Base-by-base conservation (phyloP, 2,888 invertebrate species). In the Campoplex nolae region DNA sequence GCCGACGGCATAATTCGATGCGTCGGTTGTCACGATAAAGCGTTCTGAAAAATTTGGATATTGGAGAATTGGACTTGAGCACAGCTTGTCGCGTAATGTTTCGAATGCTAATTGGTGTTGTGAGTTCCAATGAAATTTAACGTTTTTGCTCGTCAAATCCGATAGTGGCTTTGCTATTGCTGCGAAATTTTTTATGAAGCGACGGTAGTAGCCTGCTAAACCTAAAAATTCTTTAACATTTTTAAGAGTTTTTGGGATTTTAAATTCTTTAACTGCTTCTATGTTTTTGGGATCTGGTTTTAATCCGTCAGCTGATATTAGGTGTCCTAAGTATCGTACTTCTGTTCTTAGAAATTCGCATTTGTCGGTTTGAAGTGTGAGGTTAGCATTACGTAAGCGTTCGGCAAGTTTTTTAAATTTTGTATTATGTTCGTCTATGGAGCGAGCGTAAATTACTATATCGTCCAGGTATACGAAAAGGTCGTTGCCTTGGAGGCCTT, bases 381-480 rank as follows among this genome's bases (percentile, higher is more conserved):
- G 51, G 32, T 79, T 83, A 2, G 68, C 78, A 8, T 75, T 23
- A 0, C 76, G 65, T 56, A 79, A 75, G 2, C 83, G n/a, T 54
- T 51, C 32, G 9, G 79, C 78, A 23, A 83, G 54, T n/a, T 76
- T 38, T 11, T 67, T 38, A 0, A 78, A 73, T 73, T 67, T 71
- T 0, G 8, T 3, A 3, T 11, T 28, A 71, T 89, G 89, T 28
- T 89, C 83, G 7, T 88, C 76, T 3, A 58, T 38, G n/a, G 65
- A 42, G 13, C 85, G 74, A 11, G 81, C 84, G 79, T 85, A 88
- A 16, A 51, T 38, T 87, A 32, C 90, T 89, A 76, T 91, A n/a
- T 73, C 91, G 65, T 91, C 91, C 16, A 92, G 77, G 71, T 92
- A 91, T 0, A 89, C 90, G 16, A 89, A 83, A 18, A 83, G 45